Evolutionary conservation across 2,888 invertebrate genomes (phyloP), one percentile per base, ranked within the genome.

Genomic region (Zygaena filipendulae): DNA sequence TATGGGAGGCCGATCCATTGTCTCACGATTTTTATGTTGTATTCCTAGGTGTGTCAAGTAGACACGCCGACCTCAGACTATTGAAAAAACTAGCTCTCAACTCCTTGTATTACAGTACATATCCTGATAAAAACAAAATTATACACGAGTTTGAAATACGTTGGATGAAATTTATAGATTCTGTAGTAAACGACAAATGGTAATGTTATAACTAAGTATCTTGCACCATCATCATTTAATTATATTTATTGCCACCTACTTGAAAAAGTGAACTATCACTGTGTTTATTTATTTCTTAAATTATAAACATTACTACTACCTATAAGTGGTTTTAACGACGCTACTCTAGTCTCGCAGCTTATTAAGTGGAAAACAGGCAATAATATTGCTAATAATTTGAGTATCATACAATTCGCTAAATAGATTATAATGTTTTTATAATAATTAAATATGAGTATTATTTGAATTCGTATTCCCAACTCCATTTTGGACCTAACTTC

Each of bases 1-100:
- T 87, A 3, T 92, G 91, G 91, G 87, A 85, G 10, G 86, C 88
- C 0, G 79, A 82, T 10, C 89, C 85, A 0, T 51, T 92, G 9
- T 85, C 87, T 27, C 88, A 91, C 42, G 36, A 81, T 84, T 90
- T 87, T 53, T 92, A 91, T 51, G 83, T 88, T n/a, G 83, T 87
- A 0, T 92, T 92, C 45, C 70, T 92, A 51, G 90, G 87, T 1
- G 84, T 92, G 23, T 87, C 90, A 6, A 87, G 88, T 19, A 70
- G 81, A 11, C 82, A 83, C 30, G 82, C 87, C 1, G 92, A 91
- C 47, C 55, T 92, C 27, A 82, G 83, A 30, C 64, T 89, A 7
- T 61, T 92, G 11, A 92, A 92, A 52, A 85, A 88, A 43, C 58
- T 92, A 21, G 90, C 90, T 0, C 49, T 87, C 5, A 91, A 92